Evolutionary conservation across 2,888 invertebrate species (phyloP).

Genomic region (Acrocera orbiculus): DNA sequence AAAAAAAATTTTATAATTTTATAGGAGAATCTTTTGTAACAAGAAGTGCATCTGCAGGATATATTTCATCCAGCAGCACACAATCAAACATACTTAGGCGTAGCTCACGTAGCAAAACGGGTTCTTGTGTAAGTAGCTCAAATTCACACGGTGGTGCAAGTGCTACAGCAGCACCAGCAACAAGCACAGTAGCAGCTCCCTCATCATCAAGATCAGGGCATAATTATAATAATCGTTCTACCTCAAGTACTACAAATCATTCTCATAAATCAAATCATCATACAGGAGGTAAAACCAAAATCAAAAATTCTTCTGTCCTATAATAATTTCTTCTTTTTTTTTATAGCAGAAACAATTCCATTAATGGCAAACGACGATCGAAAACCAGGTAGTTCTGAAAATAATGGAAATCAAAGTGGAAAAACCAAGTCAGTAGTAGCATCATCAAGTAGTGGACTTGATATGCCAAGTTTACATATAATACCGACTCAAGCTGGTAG

Average conservation of each 20-base stretch:
- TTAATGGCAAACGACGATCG: slow-evolving; percentile 16
- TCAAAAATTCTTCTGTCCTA: slow-evolving; percentile 8
- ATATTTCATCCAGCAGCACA: too few species aligned
- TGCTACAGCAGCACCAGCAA: slow-evolving; percentile 19
- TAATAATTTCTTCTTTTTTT: too few species aligned
- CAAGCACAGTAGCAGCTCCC: slow-evolving; percentile 9
- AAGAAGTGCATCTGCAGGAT: slow-evolving; percentile 8
- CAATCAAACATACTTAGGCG: slow-evolving; percentile 26
- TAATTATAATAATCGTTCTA: slow-evolving; percentile 9
- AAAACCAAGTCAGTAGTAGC: slow-evolving; percentile 9
- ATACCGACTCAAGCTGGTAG: slow-evolving; percentile 28
- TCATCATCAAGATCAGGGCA: slow-evolving; percentile 11
- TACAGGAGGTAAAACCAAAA: slow-evolving; percentile 3
- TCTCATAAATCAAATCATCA: too few species aligned
- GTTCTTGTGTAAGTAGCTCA: slow-evolving; percentile 29
- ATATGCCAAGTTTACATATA: slow-evolving; percentile 28
- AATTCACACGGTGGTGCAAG: slow-evolving; percentile 18
- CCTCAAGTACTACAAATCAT: too few species aligned
- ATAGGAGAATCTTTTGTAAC: too few species aligned
- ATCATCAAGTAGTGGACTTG: slow-evolving; percentile 20
- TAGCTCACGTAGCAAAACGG: slow-evolving; percentile 32
- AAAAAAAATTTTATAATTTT: too few species aligned
- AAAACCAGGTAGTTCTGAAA: slow-evolving; percentile 18
- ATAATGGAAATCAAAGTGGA: slow-evolving; percentile 12
- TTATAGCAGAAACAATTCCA: slow-evolving; percentile 8